Conservation (phyloP, 2,113 vertebrate genomes). For the Thryonomys swinderianus region DNA sequence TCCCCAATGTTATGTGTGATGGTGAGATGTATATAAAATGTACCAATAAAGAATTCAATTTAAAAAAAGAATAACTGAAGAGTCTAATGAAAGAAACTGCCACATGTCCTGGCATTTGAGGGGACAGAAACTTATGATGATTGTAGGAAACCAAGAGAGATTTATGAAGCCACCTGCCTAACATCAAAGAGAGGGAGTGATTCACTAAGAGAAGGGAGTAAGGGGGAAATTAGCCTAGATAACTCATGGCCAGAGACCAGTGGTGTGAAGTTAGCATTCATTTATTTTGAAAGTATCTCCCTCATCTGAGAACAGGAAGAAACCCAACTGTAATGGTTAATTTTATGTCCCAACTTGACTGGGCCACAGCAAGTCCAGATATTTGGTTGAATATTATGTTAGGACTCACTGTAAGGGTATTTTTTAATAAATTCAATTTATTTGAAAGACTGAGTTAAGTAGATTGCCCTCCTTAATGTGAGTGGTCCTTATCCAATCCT, state of each 20-base stretch:
- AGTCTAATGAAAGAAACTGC: background rate
- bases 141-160: background rate
- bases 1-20: too few species aligned
- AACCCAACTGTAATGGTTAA: background rate
- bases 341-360: background rate
- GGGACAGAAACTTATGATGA: background rate
- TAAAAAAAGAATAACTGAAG: background rate
- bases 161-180: background rate
- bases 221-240: background rate
- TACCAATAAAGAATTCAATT: too few species aligned
- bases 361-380: background rate
- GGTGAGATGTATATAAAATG: too few species aligned
- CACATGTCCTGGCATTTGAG: background rate
- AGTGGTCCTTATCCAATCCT: background rate
- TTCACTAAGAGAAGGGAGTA: background rate
- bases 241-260: background rate
- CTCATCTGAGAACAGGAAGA: background rate
- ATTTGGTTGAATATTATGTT: background rate
- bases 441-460: background rate
- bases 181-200: background rate
- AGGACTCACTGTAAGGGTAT: background rate
- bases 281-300: background rate
- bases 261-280: background rate
- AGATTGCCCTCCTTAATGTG: background rate
- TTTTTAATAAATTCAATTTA: background rate